Conservation (phyloP, 2,113 vertebrate species). For the Muntiacus muntjak region DNA sequence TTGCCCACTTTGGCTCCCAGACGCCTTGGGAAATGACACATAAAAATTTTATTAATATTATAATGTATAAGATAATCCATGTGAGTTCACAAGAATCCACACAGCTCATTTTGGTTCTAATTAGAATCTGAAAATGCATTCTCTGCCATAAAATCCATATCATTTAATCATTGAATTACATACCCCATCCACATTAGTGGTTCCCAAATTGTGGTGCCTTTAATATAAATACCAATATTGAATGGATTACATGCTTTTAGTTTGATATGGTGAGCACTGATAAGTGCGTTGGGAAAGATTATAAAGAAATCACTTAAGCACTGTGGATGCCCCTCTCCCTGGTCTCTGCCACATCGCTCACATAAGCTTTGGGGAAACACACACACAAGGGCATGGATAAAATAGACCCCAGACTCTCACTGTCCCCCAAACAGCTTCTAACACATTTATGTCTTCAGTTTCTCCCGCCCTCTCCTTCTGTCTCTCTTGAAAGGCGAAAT, state of each 20-base stretch:
- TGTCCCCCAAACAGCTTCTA: neutral
- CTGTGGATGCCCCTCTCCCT: neutral
- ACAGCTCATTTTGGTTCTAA: slow-evolving; percentile 55
- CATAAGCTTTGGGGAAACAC: neutral
- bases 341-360: neutral
- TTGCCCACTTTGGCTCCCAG: neutral
- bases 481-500: neutral
- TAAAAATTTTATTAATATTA: slow-evolving; percentile 48
- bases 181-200: neutral
- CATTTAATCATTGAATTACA: slow-evolving; percentile 52
- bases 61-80: slow-evolving; percentile 53
- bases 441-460: rapidly evolving
- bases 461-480: neutral
- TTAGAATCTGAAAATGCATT: slow-evolving; percentile 67
- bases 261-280: slow-evolving; percentile 14
- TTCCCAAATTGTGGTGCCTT: neutral
- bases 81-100: slow-evolving; percentile 47
- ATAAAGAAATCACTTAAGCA: slow-evolving; percentile 27
- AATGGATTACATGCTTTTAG: slow-evolving; percentile 54
- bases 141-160: slow-evolving; percentile 22
- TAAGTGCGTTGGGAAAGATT: slow-evolving; percentile 24
- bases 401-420: neutral
- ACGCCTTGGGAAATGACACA: neutral
- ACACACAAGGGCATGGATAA: neutral
- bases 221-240: slow-evolving; percentile 47